Conservation (phyloP, 1,140 invertebrate genomes). For the Samia ricini region DNA sequence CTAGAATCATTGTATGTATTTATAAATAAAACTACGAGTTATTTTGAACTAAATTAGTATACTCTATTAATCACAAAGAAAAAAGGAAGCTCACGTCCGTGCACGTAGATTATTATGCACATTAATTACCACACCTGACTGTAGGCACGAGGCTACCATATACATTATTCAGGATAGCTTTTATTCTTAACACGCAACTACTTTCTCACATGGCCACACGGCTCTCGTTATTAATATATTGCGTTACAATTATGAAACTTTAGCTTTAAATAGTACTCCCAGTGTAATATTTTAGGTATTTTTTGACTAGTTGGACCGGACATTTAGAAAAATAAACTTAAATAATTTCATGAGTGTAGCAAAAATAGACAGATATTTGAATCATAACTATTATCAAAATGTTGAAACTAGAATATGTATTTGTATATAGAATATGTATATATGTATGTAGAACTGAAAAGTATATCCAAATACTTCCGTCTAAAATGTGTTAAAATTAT, state of each 20-base stretch:
- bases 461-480: too few relatives aligned
- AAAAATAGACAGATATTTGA: too few relatives aligned
- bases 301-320: too few relatives aligned
- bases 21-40: not conserved
- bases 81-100: conserved; percentile 71
- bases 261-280: not conserved
- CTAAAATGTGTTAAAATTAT: too few relatives aligned
- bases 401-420: too few relatives aligned
- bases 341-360: too few relatives aligned
- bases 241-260: not conserved
- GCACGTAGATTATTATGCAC: conserved; percentile 70
- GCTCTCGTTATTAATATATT: not conserved
- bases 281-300: too few relatives aligned
- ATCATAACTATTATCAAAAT: too few relatives aligned
- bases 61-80: conserved; percentile 71
- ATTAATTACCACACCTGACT: conserved; percentile 68
- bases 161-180: conserved; percentile 57
- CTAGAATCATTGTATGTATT: not conserved
- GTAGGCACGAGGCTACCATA: conserved; percentile 50
- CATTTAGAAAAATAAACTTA: too few relatives aligned
- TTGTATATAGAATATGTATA: too few relatives aligned
- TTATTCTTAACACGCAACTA: conserved; percentile 2
- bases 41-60: conserved; percentile 59
- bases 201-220: not conserved
- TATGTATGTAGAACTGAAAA: too few relatives aligned